Evolutionary conservation across 64 coral and sea anemone species (phyloP), one percentile per base, ranked within the genome.

Genomic region (Exaiptasia diaphana): DNA sequence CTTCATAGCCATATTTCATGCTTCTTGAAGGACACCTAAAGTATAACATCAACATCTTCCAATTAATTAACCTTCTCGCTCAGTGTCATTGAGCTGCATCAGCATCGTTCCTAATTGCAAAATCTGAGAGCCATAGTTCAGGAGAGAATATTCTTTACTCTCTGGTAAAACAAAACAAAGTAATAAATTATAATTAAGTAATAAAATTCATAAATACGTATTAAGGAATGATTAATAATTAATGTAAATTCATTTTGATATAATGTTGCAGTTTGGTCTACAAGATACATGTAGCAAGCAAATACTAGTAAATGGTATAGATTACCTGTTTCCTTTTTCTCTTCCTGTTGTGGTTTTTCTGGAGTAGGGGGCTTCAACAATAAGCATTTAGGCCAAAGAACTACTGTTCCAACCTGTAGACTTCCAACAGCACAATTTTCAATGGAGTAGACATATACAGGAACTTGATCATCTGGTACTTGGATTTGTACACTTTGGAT

Each of bases 1-100:
- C 74, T 25, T 77, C 74, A 77, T 58, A 77, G 27, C 31, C 75
- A 78, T 78, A 78, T 78, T 78, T 62, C 55, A 61, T 78, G 18
- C 75, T 41, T 13, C 53, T 61, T 7, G 53, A 26, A 1, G 53
- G 0, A 29, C 53, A 78, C 5, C 40, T 21, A 59, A 78, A 61
- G 50, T 77, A 77, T 35, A 77, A 9, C 73, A 76, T 77, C 3
- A 77, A n/a, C 73, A 76, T 54, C 55, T 76, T 76, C 73, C 73
- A 76, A n/a, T 76, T 55, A 14, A 76, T 76, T 11, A 76, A 13
- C 73, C 46, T 15, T 76, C 73, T 18, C 38, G 10, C 15, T 76
- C 73, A 20, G 49, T 76, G 18, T 76, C 4, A 36, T 76, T 56
- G 27, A 76, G 31, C 5, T 76, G 48, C 73, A 76, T 76, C 18